These are phyloP conservation scores for Liolophura sinensis DNA, from an alignment of 1,140 invertebrate genomes.

Conservation along the genomic window DNA sequence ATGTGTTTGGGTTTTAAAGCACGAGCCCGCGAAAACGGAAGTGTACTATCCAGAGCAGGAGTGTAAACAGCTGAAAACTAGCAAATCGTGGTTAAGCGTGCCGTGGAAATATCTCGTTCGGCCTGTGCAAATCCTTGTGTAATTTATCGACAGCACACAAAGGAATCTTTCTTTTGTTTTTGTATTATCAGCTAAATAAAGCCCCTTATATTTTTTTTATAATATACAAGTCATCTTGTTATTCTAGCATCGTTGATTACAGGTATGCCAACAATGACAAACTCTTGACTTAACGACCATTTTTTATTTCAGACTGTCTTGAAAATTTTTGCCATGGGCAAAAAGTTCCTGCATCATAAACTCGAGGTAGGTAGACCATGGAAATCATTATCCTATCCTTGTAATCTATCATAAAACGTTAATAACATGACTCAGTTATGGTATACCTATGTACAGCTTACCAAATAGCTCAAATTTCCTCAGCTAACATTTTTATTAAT, in stretches of 20 bases:
- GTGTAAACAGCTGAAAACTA: too few species aligned
- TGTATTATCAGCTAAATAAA: too few species aligned
- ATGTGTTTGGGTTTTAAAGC: too few species aligned
- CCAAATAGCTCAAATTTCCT: too few species aligned
- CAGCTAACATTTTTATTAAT: background rate
- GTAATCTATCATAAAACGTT: background rate
- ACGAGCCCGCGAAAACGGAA: too few species aligned
- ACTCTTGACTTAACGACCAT: background rate
- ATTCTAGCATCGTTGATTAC: background rate
- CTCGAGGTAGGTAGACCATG: constrained; percentile 38
- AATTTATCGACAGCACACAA: too few species aligned
- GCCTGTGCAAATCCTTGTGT: too few species aligned
- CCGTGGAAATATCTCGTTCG: too few species aligned
- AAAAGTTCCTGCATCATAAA: constrained; percentile 47
- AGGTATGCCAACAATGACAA: background rate
- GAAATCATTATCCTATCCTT: background rate
- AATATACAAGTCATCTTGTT: background rate
- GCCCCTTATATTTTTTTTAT: too few species aligned
- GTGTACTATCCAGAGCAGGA: too few species aligned
- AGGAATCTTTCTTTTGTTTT: too few species aligned
- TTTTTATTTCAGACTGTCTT: constrained; percentile 37
- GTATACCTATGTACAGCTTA: background rate
- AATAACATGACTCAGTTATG: background rate
- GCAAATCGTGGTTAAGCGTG: too few species aligned
- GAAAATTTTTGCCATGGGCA: constrained; percentile 50